Conservation (phyloP, 2,113 vertebrate species). For the Octodon degus region DNA sequence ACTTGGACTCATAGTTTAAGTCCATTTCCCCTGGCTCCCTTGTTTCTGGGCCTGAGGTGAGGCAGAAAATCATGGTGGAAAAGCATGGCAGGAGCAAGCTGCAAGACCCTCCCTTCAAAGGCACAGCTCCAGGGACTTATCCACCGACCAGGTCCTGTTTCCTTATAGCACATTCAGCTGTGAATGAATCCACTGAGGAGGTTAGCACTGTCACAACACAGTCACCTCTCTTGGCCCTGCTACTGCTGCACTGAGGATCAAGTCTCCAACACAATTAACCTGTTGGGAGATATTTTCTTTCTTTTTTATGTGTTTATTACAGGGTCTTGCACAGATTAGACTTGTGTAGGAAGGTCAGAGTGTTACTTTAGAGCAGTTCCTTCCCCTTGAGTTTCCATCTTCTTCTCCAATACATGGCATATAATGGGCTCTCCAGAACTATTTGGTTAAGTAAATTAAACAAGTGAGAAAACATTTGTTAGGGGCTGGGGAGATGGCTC, state of each 20-base stretch:
- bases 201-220: background rate
- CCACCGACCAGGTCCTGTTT: background rate
- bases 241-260: background rate
- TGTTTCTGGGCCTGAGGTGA: background rate
- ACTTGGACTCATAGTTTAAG: background rate
- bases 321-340: too few species aligned
- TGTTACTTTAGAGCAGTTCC: background rate
- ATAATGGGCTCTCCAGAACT: too few species aligned
- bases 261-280: background rate
- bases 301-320: too few species aligned
- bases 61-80: background rate
- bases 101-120: background rate
- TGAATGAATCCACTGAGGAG: background rate
- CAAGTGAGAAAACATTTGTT: background rate
- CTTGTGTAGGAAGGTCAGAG: background rate
- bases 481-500: background rate
- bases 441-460: background rate
- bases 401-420: background rate
- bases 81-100: background rate
- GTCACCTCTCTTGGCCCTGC: background rate
- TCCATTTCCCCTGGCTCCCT: background rate
- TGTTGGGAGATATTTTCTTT: background rate
- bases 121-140: background rate
- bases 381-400: background rate
- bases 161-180: background rate